These are phyloP conservation scores for Ophion costatus DNA, from an alignment of 2,888 invertebrate species.

Conservation along the genomic window DNA sequence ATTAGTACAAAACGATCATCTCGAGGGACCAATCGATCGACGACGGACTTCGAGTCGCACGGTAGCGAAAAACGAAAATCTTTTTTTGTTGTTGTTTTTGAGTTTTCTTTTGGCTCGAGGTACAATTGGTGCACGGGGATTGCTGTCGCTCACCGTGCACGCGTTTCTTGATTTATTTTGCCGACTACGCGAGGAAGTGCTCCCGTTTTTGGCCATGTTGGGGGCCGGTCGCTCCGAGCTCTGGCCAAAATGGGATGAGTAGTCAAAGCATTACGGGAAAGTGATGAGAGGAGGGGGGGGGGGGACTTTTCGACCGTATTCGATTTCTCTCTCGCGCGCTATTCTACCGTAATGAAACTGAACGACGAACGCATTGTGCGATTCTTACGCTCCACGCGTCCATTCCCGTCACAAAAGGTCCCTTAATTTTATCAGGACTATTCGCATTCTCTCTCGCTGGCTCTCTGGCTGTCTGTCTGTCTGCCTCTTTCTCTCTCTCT, in stretches of 20 bases:
- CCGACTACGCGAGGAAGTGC: conserved; percentile 76
- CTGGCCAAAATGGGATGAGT: conserved; percentile 17
- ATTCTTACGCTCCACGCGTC: conserved; percentile 62
- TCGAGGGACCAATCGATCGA: conserved; percentile 28
- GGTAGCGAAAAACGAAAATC: conserved; percentile 18
- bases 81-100: conserved; percentile 15
- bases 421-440: conserved; percentile 74
- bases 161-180: conserved; percentile 76
- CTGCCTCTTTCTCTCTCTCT: neutral
- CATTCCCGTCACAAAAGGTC: conserved; percentile 71
- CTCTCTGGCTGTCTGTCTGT: neutral
- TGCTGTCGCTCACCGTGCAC: conserved; percentile 62
- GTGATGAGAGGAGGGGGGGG: conserved; percentile 22
- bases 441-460: neutral
- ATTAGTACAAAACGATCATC: conserved; percentile 40
- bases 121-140: conserved; percentile 35
- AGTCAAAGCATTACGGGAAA: conserved; percentile 29
- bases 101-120: neutral
- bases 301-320: neutral
- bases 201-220: conserved; percentile 70
- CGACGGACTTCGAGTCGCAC: conserved; percentile 13
- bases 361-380: conserved; percentile 67
- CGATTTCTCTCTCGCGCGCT: conserved; percentile 12
- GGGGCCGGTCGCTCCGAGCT: conserved; percentile 17
- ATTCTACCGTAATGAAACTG: conserved; percentile 46